phyloP scores from a whole-genome alignment of 2,888 invertebrate genomes.

The Cantharis rustica region DNA sequence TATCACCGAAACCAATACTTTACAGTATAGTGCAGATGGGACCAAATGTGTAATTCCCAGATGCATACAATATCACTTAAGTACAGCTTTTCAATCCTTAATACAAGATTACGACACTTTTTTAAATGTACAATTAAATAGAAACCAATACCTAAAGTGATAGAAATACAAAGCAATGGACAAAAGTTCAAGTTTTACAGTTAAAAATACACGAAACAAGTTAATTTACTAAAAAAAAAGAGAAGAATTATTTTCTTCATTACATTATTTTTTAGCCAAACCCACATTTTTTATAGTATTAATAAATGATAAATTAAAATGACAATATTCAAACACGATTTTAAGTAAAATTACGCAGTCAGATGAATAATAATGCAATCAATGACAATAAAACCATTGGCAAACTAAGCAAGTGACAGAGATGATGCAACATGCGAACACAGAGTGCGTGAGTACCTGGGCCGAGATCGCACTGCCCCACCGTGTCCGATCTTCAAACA shows the following conservation, averaged over 20 bases:
- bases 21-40: too few species aligned
- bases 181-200: not conserved
- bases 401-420: constrained; percentile 57
- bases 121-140: too few species aligned
- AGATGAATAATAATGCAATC: constrained; percentile 40
- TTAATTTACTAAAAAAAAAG: not conserved
- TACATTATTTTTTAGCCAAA: not conserved
- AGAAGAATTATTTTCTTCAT: not conserved
- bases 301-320: constrained; percentile 35
- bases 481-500: constrained; percentile 47
- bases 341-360: constrained; percentile 34
- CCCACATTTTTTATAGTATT: not conserved
- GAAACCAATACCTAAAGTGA: not conserved
- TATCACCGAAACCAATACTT: too few species aligned
- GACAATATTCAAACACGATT: constrained; percentile 48
- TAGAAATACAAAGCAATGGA: not conserved
- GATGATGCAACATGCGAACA: constrained; percentile 58
- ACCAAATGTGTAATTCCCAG: too few species aligned
- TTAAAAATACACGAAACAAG: not conserved
- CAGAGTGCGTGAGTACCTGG: constrained; percentile 56
- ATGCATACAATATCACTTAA: too few species aligned
- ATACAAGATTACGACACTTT: too few species aligned
- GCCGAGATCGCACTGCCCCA: constrained; percentile 47
- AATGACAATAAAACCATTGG: constrained; percentile 47
- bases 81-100: too few species aligned